Evolutionary conservation across 1,140 invertebrate species (phyloP).

Genomic region (Spodoptera litura): DNA sequence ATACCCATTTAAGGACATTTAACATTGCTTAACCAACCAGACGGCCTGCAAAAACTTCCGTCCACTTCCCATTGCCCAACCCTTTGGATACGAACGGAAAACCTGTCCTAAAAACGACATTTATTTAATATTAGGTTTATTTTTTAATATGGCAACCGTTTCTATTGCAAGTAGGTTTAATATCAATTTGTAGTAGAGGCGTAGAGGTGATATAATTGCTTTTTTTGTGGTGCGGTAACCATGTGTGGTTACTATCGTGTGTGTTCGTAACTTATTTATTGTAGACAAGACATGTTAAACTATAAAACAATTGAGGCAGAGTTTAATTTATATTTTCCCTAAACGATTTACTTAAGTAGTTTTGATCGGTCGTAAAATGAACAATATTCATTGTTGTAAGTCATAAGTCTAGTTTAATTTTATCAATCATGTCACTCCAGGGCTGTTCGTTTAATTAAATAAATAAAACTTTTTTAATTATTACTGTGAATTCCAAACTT

Average conservation of each 20-base stretch:
- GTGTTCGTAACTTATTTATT: background rate
- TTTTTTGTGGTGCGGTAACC: background rate
- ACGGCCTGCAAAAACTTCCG: slow-evolving; percentile 24
- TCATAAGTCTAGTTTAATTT: too few species aligned
- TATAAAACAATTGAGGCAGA: too few species aligned
- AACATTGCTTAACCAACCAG: background rate
- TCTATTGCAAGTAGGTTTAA: background rate
- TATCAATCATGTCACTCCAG: too few species aligned
- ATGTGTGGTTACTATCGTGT: slow-evolving; percentile 3
- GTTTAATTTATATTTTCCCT: too few species aligned
- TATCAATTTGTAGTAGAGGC: background rate
- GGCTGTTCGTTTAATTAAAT: background rate
- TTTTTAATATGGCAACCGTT: slow-evolving; percentile 19
- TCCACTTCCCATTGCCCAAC: slow-evolving; percentile 28
- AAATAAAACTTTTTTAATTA: too few species aligned
- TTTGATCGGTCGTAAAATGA: too few species aligned
- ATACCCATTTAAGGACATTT: background rate
- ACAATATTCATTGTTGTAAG: too few species aligned
- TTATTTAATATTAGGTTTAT: background rate
- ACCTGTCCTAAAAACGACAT: background rate
- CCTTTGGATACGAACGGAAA: slow-evolving; percentile 25
- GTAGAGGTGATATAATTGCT: slow-evolving; percentile 9
- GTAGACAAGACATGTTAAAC: background rate
- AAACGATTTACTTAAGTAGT: too few species aligned
- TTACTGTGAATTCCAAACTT: too few species aligned